Conservation (phyloP, 2,888 invertebrate species). For the Luffia ferchaultella region DNA sequence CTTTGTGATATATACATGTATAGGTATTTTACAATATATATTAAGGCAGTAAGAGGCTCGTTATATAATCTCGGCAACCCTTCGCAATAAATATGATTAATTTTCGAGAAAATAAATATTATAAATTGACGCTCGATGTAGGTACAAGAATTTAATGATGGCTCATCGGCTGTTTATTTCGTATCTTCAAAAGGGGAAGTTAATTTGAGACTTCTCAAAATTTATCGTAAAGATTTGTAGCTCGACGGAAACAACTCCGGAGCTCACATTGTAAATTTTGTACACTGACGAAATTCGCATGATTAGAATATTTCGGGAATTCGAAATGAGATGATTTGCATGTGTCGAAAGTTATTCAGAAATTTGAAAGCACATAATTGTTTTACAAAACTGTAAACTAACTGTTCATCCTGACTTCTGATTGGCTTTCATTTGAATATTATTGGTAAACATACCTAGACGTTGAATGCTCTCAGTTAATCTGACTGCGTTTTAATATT, state of each 20-base stretch:
- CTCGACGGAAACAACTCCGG: background rate
- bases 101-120: background rate
- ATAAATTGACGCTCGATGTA: background rate
- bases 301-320: background rate
- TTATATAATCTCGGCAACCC: too few species aligned
- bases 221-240: background rate
- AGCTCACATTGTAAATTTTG: background rate
- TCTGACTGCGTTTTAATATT: too few species aligned
- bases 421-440: too few species aligned
- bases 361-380: background rate
- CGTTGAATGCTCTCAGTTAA: too few species aligned
- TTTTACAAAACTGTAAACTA: background rate
- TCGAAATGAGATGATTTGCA: background rate
- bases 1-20: too few species aligned
- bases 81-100: background rate
- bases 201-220: background rate
- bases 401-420: too few species aligned
- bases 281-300: background rate
- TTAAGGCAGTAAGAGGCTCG: too few species aligned
- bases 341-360: background rate
- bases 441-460: too few species aligned
- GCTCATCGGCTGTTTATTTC: background rate
- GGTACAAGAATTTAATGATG: background rate
- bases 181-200: background rate
- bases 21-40: too few species aligned